These are phyloP conservation scores for Drosophila rubida DNA, from an alignment of 2,888 invertebrate species.

Conservation along the genomic window DNA sequence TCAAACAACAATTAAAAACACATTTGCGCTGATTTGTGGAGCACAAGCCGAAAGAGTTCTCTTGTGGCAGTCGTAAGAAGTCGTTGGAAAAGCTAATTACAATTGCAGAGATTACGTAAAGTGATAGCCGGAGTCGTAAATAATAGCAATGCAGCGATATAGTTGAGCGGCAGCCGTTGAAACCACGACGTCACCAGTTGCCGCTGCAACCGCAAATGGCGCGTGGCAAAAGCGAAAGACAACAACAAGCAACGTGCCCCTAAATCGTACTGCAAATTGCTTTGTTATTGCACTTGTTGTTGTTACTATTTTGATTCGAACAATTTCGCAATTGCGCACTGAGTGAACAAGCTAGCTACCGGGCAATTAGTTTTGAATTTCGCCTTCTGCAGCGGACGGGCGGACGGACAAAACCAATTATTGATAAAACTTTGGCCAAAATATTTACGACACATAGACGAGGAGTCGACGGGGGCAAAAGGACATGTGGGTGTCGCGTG, in stretches of 20 bases:
- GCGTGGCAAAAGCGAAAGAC: conserved; percentile 52
- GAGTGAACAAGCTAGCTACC: conserved; percentile 39
- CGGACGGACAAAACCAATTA: conserved; percentile 58
- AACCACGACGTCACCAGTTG: conserved; percentile 38
- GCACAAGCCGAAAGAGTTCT: too few species aligned
- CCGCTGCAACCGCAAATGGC: conserved; percentile 46
- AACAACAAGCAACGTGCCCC: conserved; percentile 14
- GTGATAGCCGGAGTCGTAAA: conserved; percentile 12
- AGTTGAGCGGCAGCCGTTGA: not conserved
- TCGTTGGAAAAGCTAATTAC: conserved; percentile 8
- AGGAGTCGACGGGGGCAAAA: not conserved
- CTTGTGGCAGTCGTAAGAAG: not conserved
- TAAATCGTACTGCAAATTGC: conserved; percentile 45
- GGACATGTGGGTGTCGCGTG: conserved; percentile 3
- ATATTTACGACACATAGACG: conserved; percentile 45
- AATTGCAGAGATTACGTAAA: conserved; percentile 45
- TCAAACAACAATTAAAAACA: not conserved
- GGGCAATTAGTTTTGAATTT: conserved; percentile 62
- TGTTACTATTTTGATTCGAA: conserved; percentile 37
- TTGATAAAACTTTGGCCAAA: conserved; percentile 73
- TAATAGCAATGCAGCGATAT: not conserved
- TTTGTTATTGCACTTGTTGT: conserved; percentile 34
- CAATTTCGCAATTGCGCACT: conserved; percentile 75
- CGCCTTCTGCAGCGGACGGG: conserved; percentile 24
- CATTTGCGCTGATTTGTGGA: not conserved